A percentile compares a stretch with the other conserved stretches of the same genome.
phyloP scores from a whole-genome alignment of 2,888 invertebrate species.

The Papilio gigon region DNA sequence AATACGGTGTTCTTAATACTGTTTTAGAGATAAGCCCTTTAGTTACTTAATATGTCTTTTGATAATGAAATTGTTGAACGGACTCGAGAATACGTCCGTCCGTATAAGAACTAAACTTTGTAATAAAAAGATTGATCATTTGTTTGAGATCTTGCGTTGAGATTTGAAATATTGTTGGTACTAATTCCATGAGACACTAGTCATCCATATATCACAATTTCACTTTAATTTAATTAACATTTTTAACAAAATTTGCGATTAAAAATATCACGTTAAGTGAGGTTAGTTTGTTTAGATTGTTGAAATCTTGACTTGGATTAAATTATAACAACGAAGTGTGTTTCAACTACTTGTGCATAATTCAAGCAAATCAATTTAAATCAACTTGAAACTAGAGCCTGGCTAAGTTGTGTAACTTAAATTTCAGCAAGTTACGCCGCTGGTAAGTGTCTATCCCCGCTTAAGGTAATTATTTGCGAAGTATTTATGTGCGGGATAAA shows the following conservation, averaged over 20 bases:
- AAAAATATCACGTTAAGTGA: too few species aligned
- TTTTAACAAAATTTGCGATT: too few species aligned
- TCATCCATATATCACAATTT: too few species aligned
- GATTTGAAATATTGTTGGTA: too few species aligned
- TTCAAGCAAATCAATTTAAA: slow-evolving; percentile 47
- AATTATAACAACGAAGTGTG: neutral
- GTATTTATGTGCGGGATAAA: slow-evolving; percentile 46
- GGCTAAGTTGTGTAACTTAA: slow-evolving; percentile 49
- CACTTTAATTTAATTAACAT: too few species aligned
- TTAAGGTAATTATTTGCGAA: slow-evolving; percentile 50
- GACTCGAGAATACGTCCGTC: slow-evolving; percentile 4
- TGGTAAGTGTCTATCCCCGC: slow-evolving; percentile 47
- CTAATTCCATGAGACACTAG: too few species aligned
- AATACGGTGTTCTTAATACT: slow-evolving; percentile 53
- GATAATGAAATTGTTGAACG: slow-evolving; percentile 33
- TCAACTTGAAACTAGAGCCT: slow-evolving; percentile 47
- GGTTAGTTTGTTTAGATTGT: too few species aligned
- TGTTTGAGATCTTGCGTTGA: too few species aligned
- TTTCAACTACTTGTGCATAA: slow-evolving; percentile 6
- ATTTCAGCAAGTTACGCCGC: slow-evolving; percentile 48
- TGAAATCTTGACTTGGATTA: neutral
- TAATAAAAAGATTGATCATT: neutral
- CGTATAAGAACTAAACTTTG: neutral
- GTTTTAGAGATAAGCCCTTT: slow-evolving; percentile 50
- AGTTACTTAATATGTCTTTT: slow-evolving; percentile 41